phyloP scores from a whole-genome alignment of 1,140 invertebrate species.

The Drosophila nasuta region DNA sequence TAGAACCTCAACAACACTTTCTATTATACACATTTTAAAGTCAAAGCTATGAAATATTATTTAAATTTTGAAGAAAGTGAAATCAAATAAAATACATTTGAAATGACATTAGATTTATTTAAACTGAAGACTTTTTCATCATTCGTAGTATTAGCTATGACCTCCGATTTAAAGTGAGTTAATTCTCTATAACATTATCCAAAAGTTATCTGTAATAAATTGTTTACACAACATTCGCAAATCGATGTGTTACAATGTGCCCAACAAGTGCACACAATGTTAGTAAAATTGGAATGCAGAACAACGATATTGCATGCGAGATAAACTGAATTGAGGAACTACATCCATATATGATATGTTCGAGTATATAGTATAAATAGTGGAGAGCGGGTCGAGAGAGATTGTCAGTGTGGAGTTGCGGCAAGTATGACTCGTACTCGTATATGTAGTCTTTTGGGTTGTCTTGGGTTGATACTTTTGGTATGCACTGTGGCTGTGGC shows the following conservation, averaged over 20 bases:
- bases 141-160: too few species aligned
- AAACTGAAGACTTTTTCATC: too few species aligned
- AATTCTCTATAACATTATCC: too few species aligned
- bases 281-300: conserved; percentile 5
- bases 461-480: conserved; percentile 22
- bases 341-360: too few species aligned
- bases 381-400: background rate
- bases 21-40: too few species aligned
- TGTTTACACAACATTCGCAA: background rate
- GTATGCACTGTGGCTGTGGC: background rate
- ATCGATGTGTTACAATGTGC: background rate
- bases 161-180: background rate
- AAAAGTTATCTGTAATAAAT: background rate
- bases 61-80: too few species aligned
- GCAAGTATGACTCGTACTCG: conserved; percentile 40
- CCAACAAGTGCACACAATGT: conserved; percentile 18
- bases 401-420: conserved; percentile 18
- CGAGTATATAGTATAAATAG: too few species aligned
- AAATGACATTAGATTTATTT: too few species aligned
- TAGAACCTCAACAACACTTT: too few species aligned
- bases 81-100: too few species aligned
- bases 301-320: conserved; percentile 55
- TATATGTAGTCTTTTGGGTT: conserved; percentile 10
- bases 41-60: too few species aligned
- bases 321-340: background rate